These are phyloP conservation scores for Lutjanus erythropterus DNA, from an alignment of 2,113 vertebrate species.

Conservation along the genomic window DNA sequence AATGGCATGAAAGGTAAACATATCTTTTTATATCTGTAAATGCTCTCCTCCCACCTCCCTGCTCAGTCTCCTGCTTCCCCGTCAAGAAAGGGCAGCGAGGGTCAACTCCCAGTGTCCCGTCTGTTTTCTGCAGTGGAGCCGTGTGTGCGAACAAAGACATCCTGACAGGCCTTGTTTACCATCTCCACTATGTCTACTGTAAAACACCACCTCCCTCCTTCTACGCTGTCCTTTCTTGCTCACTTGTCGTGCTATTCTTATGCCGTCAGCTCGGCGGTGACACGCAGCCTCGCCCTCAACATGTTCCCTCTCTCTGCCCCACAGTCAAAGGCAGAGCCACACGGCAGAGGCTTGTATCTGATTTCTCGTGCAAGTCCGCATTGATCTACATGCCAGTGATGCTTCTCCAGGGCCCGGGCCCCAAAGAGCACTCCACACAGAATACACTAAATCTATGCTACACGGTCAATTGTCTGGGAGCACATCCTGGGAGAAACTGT, in stretches of 20 bases:
- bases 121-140: too few species aligned
- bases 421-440: slow-evolving; percentile 36
- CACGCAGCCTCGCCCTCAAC: slow-evolving; percentile 23
- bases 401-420: slow-evolving; percentile 16
- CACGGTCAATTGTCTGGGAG: slow-evolving; percentile 66
- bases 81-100: neutral
- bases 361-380: slow-evolving; percentile 44
- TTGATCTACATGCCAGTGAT: slow-evolving; percentile 63
- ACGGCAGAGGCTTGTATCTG: slow-evolving; percentile 21
- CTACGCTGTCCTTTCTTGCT: neutral
- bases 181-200: neutral
- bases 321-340: slow-evolving; percentile 29
- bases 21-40: neutral
- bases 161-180: slow-evolving; percentile 7
- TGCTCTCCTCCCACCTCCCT: neutral
- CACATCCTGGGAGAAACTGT: slow-evolving; percentile 10
- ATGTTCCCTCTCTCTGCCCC: neutral
- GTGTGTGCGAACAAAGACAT: neutral
- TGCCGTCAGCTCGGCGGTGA: neutral
- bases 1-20: neutral
- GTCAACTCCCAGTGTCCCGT: neutral
- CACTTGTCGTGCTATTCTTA: neutral
- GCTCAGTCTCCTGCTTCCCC: neutral
- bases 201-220: neutral
- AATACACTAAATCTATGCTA: slow-evolving; percentile 69